Conservation (phyloP, 2,113 vertebrate species). For the Lates calcarifer region DNA sequence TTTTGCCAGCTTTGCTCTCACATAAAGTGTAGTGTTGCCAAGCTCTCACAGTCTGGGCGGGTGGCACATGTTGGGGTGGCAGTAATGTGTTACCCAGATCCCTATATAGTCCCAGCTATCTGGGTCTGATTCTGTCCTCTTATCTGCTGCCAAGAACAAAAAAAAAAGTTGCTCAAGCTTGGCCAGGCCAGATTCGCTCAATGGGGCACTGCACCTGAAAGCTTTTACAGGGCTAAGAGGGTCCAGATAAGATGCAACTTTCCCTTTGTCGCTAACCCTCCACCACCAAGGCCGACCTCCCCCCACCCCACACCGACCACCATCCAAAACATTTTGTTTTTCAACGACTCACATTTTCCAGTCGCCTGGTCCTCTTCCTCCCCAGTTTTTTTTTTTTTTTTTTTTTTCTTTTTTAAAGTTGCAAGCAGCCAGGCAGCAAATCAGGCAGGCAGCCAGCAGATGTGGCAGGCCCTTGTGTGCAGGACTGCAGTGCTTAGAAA, state of each 20-base stretch:
- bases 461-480: slow-evolving; percentile 66
- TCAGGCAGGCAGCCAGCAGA: slow-evolving; percentile 74
- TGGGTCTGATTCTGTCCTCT: slow-evolving; percentile 68
- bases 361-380: slow-evolving; percentile 45
- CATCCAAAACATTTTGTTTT: slow-evolving; percentile 61
- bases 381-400: slow-evolving; percentile 4
- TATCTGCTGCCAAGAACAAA: slow-evolving; percentile 76
- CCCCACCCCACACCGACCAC: not conserved
- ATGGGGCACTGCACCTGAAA: slow-evolving; percentile 74
- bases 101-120: slow-evolving; percentile 61
- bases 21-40: slow-evolving; percentile 55
- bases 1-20: slow-evolving; percentile 56
- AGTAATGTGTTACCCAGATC: slow-evolving; percentile 68
- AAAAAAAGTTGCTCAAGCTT: slow-evolving; percentile 26
- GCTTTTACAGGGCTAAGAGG: slow-evolving; percentile 72
- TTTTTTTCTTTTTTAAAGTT: slow-evolving; percentile 9
- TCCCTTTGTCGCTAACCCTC: slow-evolving; percentile 40
- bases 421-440: slow-evolving; percentile 59
- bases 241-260: slow-evolving; percentile 73
- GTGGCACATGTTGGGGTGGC: slow-evolving; percentile 70
- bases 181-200: slow-evolving; percentile 52
- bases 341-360: slow-evolving; percentile 70
- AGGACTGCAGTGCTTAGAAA: slow-evolving; percentile 58
- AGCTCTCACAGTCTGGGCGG: slow-evolving; percentile 53
- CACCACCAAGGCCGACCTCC: not conserved